These are phyloP conservation scores for Dendroctonus valens DNA, from an alignment of 1,140 invertebrate species.

Conservation along the genomic window DNA sequence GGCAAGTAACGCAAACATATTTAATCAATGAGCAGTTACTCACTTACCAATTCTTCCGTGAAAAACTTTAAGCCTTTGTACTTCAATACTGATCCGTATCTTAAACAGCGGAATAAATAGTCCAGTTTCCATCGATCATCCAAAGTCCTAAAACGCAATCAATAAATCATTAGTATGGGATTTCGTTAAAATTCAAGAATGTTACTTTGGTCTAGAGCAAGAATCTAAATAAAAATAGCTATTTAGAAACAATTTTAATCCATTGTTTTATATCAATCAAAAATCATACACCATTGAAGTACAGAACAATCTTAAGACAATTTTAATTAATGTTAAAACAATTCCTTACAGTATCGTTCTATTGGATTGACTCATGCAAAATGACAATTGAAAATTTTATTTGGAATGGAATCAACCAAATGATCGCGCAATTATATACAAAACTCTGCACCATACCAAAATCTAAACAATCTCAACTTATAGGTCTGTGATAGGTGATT, in stretches of 20 bases:
- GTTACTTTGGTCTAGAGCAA: too few species aligned
- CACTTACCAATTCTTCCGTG: too few species aligned
- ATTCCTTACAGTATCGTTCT: constrained; percentile 28
- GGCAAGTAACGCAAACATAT: too few species aligned
- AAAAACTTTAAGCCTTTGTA: too few species aligned
- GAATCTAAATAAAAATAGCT: neutral
- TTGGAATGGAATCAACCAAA: constrained; percentile 44
- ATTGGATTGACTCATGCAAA: constrained; percentile 11
- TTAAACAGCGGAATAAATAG: too few species aligned
- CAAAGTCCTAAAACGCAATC: too few species aligned
- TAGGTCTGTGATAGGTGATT: too few species aligned
- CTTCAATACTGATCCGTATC: too few species aligned
- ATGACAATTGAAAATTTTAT: constrained; percentile 31
- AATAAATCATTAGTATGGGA: too few species aligned
- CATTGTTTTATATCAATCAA: constrained; percentile 49
- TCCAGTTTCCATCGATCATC: too few species aligned
- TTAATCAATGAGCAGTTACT: too few species aligned
- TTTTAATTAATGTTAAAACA: constrained; percentile 25
- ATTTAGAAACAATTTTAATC: constrained; percentile 50
- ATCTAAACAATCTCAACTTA: neutral
- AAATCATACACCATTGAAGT: constrained; percentile 48
- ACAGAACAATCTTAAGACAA: constrained; percentile 43
- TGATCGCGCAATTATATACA: constrained; percentile 36
- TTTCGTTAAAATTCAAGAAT: too few species aligned
- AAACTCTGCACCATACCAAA: constrained; percentile 21